These are phyloP conservation scores for Agelastica alni DNA, from an alignment of 2,888 invertebrate species.

Conservation along the genomic window DNA sequence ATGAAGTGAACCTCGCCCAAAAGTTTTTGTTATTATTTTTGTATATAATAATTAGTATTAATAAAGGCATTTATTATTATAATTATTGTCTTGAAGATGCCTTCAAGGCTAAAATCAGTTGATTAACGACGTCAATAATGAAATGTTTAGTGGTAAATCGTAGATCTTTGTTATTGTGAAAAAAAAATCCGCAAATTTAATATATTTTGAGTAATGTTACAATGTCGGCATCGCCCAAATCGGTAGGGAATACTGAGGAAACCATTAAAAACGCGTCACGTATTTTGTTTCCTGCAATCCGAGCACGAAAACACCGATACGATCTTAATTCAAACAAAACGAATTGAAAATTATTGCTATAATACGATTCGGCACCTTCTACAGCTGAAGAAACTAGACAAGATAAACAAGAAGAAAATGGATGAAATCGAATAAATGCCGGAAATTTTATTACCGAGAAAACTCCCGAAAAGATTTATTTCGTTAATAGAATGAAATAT, in stretches of 20 bases:
- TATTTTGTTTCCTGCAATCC: conserved; percentile 39
- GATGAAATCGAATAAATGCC: conserved; percentile 16
- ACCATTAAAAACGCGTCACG: conserved; percentile 39
- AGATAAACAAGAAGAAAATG: conserved; percentile 8
- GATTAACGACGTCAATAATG: too few species aligned
- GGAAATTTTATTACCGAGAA: conserved; percentile 20
- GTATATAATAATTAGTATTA: too few species aligned
- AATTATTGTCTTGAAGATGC: too few species aligned
- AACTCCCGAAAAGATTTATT: conserved; percentile 7
- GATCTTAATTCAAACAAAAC: conserved; percentile 35
- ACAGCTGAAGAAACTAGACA: conserved; percentile 13
- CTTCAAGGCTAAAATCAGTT: too few species aligned
- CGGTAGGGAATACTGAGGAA: conserved; percentile 22
- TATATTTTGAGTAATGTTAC: too few species aligned
- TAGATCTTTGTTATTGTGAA: too few species aligned
- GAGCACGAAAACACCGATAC: conserved; percentile 34
- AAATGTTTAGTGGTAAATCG: too few species aligned
- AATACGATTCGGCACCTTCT: conserved; percentile 25
- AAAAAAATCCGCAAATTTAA: too few species aligned
- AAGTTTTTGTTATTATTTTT: too few species aligned
- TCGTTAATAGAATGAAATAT: too few species aligned
- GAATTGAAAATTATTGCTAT: conserved; percentile 34
- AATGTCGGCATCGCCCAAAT: conserved; percentile 5
- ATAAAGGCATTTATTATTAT: too few species aligned
- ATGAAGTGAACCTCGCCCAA: too few species aligned